phyloP scores from a whole-genome alignment of 2,888 invertebrate species.

The Brassicogethes aeneus region DNA sequence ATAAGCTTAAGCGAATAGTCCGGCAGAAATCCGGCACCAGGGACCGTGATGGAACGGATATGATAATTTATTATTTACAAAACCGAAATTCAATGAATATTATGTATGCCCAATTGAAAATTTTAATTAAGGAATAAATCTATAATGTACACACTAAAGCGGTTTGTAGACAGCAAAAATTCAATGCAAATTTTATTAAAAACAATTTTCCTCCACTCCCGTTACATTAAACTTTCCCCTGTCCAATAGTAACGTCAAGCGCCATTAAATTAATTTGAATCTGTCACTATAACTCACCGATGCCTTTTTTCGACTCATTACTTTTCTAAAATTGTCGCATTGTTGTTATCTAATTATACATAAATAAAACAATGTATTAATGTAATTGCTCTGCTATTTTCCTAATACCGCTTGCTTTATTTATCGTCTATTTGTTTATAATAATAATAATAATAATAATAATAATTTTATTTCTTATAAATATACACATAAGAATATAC shows the following conservation, averaged over 20 bases:
- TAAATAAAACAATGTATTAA: constrained; percentile 19
- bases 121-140: too few species aligned
- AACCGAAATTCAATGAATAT: too few species aligned
- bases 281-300: constrained; percentile 25
- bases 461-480: too few species aligned
- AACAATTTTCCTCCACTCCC: neutral
- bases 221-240: constrained; percentile 15
- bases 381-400: constrained; percentile 12
- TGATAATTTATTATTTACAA: too few species aligned
- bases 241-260: constrained; percentile 28
- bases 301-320: constrained; percentile 29
- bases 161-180: too few species aligned
- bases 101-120: too few species aligned
- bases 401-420: neutral
- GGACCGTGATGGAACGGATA: too few species aligned
- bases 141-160: too few species aligned
- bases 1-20: too few species aligned
- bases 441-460: too few species aligned
- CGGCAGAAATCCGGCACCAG: too few species aligned
- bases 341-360: constrained; percentile 21
- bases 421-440: neutral
- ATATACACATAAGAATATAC: too few species aligned
- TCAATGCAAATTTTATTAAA: neutral
- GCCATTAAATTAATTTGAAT: constrained; percentile 25
- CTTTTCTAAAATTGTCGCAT: constrained; percentile 28